Base-by-base conservation (phyloP, 64 coral and sea anemone species). In the Hydrozoanthus tunicans region DNA sequence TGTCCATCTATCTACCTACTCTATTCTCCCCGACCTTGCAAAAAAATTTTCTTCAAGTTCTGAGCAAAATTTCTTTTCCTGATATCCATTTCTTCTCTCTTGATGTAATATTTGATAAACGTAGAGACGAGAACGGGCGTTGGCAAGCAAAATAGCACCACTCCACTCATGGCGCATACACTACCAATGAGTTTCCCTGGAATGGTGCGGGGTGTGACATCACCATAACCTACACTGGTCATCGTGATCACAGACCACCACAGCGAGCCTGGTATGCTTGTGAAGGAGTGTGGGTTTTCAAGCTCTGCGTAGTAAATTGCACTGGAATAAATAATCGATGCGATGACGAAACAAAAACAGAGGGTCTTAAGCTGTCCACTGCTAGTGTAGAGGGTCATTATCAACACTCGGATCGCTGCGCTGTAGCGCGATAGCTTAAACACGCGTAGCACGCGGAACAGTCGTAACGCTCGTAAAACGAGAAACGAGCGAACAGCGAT, bases 171-270 rank as follows among this genome's bases (percentile, higher is more conserved):
- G 11, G 95, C 92, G 60, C 95, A 97, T 59, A 97, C 6, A 25
- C 89, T 89, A 1, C 89, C 95, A 27, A 97, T 86, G 7, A 94
- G 4, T 68, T 77, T 97, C 5, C 95, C 95, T 9, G 59, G 17
- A 10, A 91, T 32, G 13, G 92, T 97, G 25, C 53, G 15, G 5
- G 95, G 95, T 13, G 81, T 85, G 51, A 97, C 73, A 51, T 97
- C 95, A 0, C 95, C 95, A 23, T 97, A 97, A 7, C 95, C 95
- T 0, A 97, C 95, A 12, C 92, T 93, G 0, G 95, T 97, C 95
- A 97, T 97, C 6, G 95, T 97, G 56, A 97, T 89, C 12, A 97
- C 82, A 4, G 82, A 89, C 95, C 95, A 97, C 95, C 95, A 97
- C 84, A 97, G 90, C 60, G 95, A 62, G 63, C 81, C 86, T 61